phyloP scores from a whole-genome alignment of 1,140 invertebrate genomes.

The Drosophila rhopaloa region DNA sequence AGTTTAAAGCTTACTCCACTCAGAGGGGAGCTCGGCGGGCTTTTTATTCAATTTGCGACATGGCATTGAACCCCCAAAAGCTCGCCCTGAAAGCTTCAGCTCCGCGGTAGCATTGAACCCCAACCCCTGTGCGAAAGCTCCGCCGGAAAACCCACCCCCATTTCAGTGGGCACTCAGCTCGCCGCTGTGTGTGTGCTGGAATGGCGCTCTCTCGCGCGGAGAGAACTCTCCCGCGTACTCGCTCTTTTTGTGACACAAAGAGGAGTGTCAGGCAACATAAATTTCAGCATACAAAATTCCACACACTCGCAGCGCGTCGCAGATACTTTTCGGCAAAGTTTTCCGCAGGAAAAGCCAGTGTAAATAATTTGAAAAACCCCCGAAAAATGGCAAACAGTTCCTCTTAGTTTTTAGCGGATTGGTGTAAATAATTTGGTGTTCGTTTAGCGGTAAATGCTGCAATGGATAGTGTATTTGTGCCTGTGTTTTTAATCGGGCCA shows the following conservation, averaged over 20 bases:
- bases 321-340: constrained; percentile 75
- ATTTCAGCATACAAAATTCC: constrained; percentile 80
- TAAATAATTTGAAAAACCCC: constrained; percentile 63
- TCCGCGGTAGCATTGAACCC: constrained; percentile 28
- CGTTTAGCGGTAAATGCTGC: constrained; percentile 57
- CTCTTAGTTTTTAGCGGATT: constrained; percentile 37
- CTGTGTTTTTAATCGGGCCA: constrained; percentile 34
- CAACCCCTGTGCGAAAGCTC: constrained; percentile 56
- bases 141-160: constrained; percentile 36
- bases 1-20: constrained; percentile 4
- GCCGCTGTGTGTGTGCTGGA: constrained; percentile 60
- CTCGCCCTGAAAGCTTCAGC: constrained; percentile 37
- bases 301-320: constrained; percentile 71
- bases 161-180: not conserved
- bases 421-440: constrained; percentile 58
- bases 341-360: constrained; percentile 71
- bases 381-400: constrained; percentile 53
- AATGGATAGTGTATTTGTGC: constrained; percentile 9
- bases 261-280: constrained; percentile 81
- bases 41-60: too few species aligned
- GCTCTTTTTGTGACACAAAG: constrained; percentile 68
- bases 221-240: constrained; percentile 21
- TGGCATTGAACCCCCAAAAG: not conserved
- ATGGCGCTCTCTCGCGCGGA: constrained; percentile 35
- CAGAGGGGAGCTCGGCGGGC: not conserved